phyloP scores from a whole-genome alignment of 2,113 vertebrate species.

The Vanacampus margaritifer region DNA sequence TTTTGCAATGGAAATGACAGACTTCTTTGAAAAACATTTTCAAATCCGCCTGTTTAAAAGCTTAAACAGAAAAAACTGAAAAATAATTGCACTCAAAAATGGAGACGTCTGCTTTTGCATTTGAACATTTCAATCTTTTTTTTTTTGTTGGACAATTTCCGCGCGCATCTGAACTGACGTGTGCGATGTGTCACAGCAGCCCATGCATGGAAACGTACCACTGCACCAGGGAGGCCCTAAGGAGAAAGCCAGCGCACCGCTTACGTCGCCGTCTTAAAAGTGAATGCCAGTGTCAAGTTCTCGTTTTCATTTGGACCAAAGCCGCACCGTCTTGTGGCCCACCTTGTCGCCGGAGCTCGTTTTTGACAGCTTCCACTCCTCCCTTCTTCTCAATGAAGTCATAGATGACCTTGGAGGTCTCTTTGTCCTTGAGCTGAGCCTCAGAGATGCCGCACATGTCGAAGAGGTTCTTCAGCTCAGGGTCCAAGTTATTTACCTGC shows the following conservation, averaged over 20 bases:
- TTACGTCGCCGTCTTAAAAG: constrained; percentile 27
- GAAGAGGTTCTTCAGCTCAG: constrained; percentile 95
- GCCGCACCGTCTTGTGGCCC: background rate
- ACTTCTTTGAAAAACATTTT: background rate
- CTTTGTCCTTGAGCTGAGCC: constrained; percentile 94
- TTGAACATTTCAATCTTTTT: background rate
- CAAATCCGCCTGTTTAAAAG: background rate
- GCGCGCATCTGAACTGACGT: constrained; percentile 20
- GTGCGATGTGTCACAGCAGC: constrained; percentile 37
- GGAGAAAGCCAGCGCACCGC: constrained; percentile 56
- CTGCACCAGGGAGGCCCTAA: constrained; percentile 78
- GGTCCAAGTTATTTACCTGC: constrained; percentile 96
- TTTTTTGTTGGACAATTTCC: background rate
- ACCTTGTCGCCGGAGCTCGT: constrained; percentile 94
- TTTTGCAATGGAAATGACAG: no score
- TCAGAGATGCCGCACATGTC: constrained; percentile 97
- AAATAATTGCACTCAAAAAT: no score
- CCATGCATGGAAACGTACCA: constrained; percentile 76
- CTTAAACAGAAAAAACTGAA: background rate
- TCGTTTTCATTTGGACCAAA: no score
- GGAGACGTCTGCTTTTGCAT: no score
- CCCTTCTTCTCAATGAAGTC: constrained; percentile 98
- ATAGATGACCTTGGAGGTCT: constrained; percentile 98
- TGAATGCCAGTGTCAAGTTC: background rate
- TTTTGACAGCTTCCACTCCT: constrained; percentile 96